Percentiles rank a stretch among this genome's conserved stretches.
Conservation (phyloP, 2,113 vertebrate species). For the Zosterops hypoxanthus region DNA sequence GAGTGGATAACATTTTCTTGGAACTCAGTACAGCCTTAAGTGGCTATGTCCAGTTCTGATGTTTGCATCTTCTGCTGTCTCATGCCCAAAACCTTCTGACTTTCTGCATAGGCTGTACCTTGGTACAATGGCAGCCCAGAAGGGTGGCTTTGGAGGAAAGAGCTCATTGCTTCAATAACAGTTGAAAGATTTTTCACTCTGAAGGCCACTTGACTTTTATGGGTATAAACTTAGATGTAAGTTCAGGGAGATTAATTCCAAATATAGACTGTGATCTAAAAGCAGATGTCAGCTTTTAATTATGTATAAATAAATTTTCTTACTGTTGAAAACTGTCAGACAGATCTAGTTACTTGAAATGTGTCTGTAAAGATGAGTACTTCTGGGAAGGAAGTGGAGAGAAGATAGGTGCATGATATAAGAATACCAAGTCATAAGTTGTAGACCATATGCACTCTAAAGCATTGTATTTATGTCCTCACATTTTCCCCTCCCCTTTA, state of each 20-base stretch:
- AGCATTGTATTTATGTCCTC: background rate
- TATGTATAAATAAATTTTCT: background rate
- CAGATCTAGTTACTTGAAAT: background rate
- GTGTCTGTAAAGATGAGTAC: background rate
- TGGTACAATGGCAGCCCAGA: background rate
- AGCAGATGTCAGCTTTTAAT: background rate
- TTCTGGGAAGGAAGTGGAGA: background rate
- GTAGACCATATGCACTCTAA: background rate
- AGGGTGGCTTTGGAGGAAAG: background rate
- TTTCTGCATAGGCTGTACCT: background rate
- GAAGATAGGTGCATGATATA: background rate
- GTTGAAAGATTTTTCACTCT: background rate
- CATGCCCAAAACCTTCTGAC: background rate
- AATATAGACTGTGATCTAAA: background rate
- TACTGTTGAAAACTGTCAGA: background rate
- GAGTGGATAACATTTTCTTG: background rate
- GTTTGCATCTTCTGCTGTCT: background rate
- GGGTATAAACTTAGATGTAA: background rate
- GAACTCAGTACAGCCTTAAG: background rate
- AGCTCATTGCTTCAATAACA: background rate
- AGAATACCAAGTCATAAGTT: background rate
- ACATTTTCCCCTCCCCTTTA: background rate
- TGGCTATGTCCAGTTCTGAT: rapidly evolving
- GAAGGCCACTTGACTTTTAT: background rate
- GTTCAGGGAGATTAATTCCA: background rate